Evolutionary conservation across 1,140 invertebrate genomes (phyloP).

Genomic region (Nasonia vitripennis): DNA sequence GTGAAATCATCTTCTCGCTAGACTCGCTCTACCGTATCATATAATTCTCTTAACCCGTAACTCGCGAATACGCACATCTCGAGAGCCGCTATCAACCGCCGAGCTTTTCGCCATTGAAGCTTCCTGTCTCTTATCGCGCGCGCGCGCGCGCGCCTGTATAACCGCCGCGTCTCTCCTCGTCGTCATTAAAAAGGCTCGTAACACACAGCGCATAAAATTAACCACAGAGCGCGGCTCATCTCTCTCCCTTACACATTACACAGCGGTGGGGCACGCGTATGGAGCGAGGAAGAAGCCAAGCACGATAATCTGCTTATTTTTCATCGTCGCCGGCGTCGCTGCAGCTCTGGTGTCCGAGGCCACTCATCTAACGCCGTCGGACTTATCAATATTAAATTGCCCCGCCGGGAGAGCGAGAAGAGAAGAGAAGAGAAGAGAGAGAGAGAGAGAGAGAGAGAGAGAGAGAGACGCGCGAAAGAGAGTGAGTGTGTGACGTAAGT

Average conservation of each 20-base stretch:
- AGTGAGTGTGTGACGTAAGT: conserved; percentile 33
- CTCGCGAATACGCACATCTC: neutral
- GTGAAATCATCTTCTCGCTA: neutral
- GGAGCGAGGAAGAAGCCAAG: neutral
- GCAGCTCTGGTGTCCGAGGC: conserved; percentile 17
- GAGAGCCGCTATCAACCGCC: neutral
- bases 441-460: neutral
- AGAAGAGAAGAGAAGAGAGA: too few relatives aligned
- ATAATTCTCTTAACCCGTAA: neutral
- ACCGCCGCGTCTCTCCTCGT: neutral
- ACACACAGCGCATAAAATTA: too few relatives aligned
- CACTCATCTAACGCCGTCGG: conserved; percentile 23
- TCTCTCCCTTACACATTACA: too few relatives aligned
- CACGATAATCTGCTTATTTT: neutral
- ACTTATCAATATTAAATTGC: conserved; percentile 50
- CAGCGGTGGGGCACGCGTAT: too few relatives aligned
- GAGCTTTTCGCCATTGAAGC: neutral
- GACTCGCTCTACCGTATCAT: neutral
- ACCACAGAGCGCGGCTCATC: neutral
- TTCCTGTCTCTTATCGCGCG: neutral
- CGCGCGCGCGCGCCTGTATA: too few relatives aligned
- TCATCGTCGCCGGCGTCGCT: neutral
- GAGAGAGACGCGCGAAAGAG: neutral
- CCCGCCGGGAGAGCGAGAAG: conserved; percentile 1
- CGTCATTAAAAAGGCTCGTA: neutral